Percentiles rank a stretch among this genome's conserved stretches.
Conservation (phyloP, 2,888 invertebrate genomes). For the Schizotus pectinicornis region DNA sequence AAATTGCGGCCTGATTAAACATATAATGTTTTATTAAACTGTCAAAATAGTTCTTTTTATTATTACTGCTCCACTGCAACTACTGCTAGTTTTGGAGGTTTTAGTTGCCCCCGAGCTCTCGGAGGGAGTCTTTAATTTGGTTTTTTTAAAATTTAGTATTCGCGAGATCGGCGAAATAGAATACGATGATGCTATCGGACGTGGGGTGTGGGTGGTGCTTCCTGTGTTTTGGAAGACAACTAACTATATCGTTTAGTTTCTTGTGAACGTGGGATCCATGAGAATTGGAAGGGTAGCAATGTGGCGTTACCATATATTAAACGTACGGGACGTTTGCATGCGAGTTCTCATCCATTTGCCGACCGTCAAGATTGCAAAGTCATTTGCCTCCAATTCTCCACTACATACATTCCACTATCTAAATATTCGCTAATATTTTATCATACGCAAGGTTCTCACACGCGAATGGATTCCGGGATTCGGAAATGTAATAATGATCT, state of each 20-base stretch:
- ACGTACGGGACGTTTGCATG: slow-evolving; percentile 40
- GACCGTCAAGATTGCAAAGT: slow-evolving; percentile 43
- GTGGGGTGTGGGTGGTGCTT: slow-evolving; percentile 10
- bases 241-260: slow-evolving; percentile 33
- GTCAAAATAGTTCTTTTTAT: too few species aligned
- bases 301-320: slow-evolving; percentile 39
- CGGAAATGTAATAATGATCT: slow-evolving; percentile 15
- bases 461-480: slow-evolving; percentile 29
- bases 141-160: too few species aligned
- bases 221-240: slow-evolving; percentile 26
- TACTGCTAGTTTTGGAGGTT: background rate
- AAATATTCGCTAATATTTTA: slow-evolving; percentile 38
- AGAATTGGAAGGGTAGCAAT: slow-evolving; percentile 38
- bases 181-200: slow-evolving; percentile 4
- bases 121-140: background rate
- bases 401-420: slow-evolving; percentile 43
- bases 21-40: too few species aligned
- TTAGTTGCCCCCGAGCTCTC: background rate
- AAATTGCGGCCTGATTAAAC: too few species aligned
- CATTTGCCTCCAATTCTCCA: slow-evolving; percentile 47
- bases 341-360: slow-evolving; percentile 39
- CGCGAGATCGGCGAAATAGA: background rate
- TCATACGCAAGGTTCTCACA: slow-evolving; percentile 31
- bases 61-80: too few species aligned
- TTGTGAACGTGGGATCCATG: slow-evolving; percentile 42